Percentiles rank a stretch among this genome's conserved stretches.
Conservation (phyloP, 2,113 vertebrate species). For the Tor tambroides region DNA sequence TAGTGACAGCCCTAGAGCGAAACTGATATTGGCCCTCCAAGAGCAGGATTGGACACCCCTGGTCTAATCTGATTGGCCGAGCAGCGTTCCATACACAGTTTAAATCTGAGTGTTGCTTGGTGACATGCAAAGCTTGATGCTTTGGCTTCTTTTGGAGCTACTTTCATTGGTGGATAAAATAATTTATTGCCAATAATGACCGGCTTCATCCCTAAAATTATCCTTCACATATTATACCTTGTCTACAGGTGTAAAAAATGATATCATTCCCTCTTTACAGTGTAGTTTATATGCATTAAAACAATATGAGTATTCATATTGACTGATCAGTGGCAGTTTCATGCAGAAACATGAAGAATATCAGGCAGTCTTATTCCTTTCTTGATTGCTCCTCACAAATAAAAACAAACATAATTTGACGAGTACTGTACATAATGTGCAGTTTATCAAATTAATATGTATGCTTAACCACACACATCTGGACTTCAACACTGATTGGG, state of each 20-base stretch:
- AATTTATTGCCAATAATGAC: background rate
- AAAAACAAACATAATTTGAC: slow-evolving; percentile 4
- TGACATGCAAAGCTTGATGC: background rate
- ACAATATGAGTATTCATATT: background rate
- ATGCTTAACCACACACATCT: background rate
- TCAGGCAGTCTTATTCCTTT: slow-evolving; percentile 9
- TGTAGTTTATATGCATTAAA: background rate
- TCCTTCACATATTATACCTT: background rate
- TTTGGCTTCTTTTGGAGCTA: background rate
- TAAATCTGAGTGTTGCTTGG: background rate
- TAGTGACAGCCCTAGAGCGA: too few species aligned
- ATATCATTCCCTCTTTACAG: background rate
- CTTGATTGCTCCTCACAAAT: slow-evolving; percentile 16
- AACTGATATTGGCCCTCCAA: background rate
- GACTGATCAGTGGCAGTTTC: background rate
- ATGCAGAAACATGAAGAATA: background rate
- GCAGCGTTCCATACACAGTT: background rate
- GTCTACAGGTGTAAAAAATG: background rate
- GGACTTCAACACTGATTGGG: background rate
- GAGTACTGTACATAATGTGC: background rate
- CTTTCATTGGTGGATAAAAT: background rate
- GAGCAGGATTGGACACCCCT: background rate
- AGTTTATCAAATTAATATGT: background rate
- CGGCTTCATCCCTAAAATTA: background rate
- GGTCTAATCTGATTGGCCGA: slow-evolving; percentile 3